These are phyloP conservation scores for Pollenia angustigena DNA, from an alignment of 2,888 invertebrate genomes.

Conservation along the genomic window DNA sequence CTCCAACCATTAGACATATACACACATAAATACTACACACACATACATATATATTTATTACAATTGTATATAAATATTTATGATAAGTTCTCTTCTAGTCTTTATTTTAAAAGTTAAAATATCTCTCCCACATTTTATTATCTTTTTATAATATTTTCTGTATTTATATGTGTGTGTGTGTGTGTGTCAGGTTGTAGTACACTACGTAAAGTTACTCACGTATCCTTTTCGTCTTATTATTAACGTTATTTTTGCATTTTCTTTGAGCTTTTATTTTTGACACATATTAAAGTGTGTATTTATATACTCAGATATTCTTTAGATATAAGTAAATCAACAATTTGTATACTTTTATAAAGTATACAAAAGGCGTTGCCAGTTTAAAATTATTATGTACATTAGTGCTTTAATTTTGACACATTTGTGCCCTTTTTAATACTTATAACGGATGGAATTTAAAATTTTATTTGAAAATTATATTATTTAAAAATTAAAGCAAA, in stretches of 20 bases:
- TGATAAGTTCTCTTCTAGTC: not conserved
- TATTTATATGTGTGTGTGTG: not conserved
- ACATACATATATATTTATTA: no score
- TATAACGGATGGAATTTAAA: no score
- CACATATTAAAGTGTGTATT: slow-evolving; percentile 42
- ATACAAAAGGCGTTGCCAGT: slow-evolving; percentile 46
- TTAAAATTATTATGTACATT: not conserved
- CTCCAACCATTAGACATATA: not conserved
- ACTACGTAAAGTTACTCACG: slow-evolving; percentile 18
- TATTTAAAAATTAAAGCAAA: no score
- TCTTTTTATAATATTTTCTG: not conserved
- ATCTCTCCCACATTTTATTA: not conserved
- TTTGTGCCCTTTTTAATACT: no score
- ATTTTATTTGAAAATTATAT: no score
- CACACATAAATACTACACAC: not conserved
- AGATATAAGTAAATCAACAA: slow-evolving; percentile 61
- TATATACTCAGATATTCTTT: not conserved
- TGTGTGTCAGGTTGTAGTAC: slow-evolving; percentile 2
- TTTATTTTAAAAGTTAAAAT: not conserved
- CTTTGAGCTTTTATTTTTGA: slow-evolving; percentile 57
- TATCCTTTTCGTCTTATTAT: slow-evolving; percentile 26
- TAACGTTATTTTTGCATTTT: slow-evolving; percentile 54
- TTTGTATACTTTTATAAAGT: slow-evolving; percentile 41
- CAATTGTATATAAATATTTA: not conserved
- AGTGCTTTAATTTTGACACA: not conserved